Conservation (phyloP, 1,140 invertebrate genomes). For the Monomorium pharaonis region DNA sequence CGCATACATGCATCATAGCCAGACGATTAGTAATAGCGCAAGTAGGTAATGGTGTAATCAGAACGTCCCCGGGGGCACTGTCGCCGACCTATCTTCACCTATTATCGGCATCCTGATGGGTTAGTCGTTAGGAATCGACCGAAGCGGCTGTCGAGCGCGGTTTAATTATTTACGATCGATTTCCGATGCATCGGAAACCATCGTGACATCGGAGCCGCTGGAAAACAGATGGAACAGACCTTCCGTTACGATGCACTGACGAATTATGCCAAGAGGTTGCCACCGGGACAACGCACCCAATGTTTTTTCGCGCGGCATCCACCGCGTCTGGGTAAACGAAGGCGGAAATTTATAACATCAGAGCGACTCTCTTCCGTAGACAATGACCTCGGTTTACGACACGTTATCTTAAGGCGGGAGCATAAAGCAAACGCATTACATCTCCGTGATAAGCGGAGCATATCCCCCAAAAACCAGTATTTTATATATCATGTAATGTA, state of each 20-base stretch:
- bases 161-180: conserved; percentile 52
- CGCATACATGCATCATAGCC: background rate
- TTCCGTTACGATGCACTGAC: background rate
- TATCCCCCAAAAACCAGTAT: conserved; percentile 10
- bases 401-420: conserved; percentile 21
- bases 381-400: conserved; percentile 36
- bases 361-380: conserved; percentile 50
- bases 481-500: background rate
- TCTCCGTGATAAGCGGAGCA: background rate
- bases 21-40: conserved; percentile 40
- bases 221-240: conserved; percentile 16
- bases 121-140: conserved; percentile 27
- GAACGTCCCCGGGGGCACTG: conserved; percentile 22
- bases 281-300: background rate
- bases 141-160: background rate
- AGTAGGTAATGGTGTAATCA: conserved; percentile 62
- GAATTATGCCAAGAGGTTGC: background rate
- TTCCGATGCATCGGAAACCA: background rate
- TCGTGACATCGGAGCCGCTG: background rate
- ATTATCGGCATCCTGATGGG: conserved; percentile 46
- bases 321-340: conserved; percentile 38
- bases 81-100: conserved; percentile 46
- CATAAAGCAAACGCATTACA: background rate
- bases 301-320: background rate
- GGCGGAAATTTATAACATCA: conserved; percentile 25